phyloP scores from a whole-genome alignment of 2,797 vertebrate species.

The Molossus molossus region DNA sequence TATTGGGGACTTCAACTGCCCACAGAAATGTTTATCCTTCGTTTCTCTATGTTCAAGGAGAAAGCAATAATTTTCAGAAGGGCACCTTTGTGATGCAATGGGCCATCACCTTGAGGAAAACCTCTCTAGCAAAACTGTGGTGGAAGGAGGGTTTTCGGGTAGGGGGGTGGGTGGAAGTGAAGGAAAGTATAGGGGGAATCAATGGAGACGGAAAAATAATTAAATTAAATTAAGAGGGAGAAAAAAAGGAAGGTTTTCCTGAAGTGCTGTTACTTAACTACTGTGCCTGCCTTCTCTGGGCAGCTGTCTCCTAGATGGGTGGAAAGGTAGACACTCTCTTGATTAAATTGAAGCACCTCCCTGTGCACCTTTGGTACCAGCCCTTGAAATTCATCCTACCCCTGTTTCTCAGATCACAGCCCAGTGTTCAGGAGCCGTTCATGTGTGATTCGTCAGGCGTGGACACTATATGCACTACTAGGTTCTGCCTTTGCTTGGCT shows the following conservation, averaged over 20 bases:
- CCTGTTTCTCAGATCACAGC: constrained; percentile 13
- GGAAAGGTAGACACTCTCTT: neutral
- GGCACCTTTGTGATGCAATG: neutral
- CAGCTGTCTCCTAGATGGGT: neutral
- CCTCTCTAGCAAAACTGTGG: neutral
- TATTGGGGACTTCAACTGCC: neutral
- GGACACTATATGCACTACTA: neutral
- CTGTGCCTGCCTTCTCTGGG: neutral
- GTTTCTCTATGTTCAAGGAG: neutral
- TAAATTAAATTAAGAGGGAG: neutral
- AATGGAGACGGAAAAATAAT: neutral
- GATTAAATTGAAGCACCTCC: neutral
- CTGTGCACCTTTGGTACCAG: neutral
- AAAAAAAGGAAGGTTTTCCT: neutral
- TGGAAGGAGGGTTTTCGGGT: neutral
- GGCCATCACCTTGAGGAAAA: neutral
- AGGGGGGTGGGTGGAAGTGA: neutral
- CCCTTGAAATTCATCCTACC: neutral
- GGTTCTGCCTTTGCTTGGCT: neutral
- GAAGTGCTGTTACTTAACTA: neutral
- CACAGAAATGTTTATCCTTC: neutral
- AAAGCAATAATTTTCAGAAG: neutral
- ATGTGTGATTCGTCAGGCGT: neutral
- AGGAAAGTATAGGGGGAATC: neutral
- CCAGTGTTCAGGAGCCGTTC: neutral